phyloP scores from a whole-genome alignment of 2,797 vertebrate species.

The Syngnathus rostellatus region DNA sequence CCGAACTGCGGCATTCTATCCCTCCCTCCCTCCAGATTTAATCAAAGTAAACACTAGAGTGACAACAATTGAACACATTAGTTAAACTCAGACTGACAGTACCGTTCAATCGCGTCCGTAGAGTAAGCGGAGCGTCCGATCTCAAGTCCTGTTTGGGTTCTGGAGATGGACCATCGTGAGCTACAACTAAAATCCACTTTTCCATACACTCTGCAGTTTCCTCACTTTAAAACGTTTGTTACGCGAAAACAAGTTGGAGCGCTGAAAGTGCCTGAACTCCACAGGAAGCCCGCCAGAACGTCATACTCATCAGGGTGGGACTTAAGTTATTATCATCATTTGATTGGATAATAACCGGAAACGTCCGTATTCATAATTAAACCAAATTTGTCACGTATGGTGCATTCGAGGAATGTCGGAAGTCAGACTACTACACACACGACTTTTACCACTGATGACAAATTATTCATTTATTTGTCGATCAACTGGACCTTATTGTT shows the following conservation, averaged over 20 bases:
- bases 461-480: background rate
- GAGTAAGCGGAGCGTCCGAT: background rate
- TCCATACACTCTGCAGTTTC: too few relatives aligned
- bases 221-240: background rate
- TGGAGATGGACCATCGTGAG: background rate
- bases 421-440: background rate
- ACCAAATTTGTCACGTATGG: background rate
- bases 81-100: background rate
- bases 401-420: too few relatives aligned
- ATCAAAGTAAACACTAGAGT: background rate
- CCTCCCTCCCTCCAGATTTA: background rate
- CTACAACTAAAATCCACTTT: background rate
- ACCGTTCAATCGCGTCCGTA: background rate
- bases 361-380: slow-evolving; percentile 5
- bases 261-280: slow-evolving; percentile 33
- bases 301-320: slow-evolving; percentile 40
- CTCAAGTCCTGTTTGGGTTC: background rate
- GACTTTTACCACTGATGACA: background rate
- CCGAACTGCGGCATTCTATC: background rate
- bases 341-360: slow-evolving; percentile 50
- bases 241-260: background rate
- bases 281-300: slow-evolving; percentile 67
- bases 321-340: background rate
- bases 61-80: background rate
- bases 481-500: background rate